Conservation (phyloP, 1,140 invertebrate species). For the Linepithema humile region DNA sequence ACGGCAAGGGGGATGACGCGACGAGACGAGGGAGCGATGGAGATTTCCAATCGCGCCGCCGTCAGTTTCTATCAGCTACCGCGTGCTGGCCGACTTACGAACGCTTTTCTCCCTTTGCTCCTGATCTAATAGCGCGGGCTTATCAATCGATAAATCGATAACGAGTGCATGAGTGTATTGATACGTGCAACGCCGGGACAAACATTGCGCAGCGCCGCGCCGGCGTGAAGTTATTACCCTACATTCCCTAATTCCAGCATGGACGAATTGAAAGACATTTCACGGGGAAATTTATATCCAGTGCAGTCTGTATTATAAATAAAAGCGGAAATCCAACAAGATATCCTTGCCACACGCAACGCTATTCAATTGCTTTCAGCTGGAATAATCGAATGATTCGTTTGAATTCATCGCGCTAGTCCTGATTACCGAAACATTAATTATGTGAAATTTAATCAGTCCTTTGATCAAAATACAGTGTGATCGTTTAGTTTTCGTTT, state of each 20-base stretch:
- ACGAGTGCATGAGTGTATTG: neutral
- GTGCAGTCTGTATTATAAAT: constrained; percentile 17
- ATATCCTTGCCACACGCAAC: constrained; percentile 16
- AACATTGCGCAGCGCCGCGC: neutral
- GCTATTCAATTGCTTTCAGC: neutral
- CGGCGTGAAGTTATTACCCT: neutral
- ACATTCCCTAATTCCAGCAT: constrained; percentile 8
- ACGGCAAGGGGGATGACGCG: too few relatives aligned
- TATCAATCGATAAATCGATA: constrained; percentile 26
- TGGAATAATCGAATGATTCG: constrained; percentile 29
- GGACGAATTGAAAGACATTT: constrained; percentile 12
- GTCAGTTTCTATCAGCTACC: constrained; percentile 17
- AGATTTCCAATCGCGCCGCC: constrained; percentile 26
- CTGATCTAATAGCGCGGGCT: neutral
- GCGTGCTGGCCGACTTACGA: constrained; percentile 14
- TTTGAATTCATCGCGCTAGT: neutral
- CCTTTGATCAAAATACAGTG: neutral
- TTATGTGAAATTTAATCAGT: constrained; percentile 12
- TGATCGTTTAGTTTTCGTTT: neutral
- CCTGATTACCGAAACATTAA: constrained; percentile 31
- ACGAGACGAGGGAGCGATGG: neutral
- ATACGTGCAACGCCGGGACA: neutral
- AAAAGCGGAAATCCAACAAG: constrained; percentile 5
- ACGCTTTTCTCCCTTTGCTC: constrained; percentile 13
- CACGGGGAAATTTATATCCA: neutral